Base-by-base conservation (phyloP, 2,888 invertebrate species). In the Phorcus lineatus region DNA sequence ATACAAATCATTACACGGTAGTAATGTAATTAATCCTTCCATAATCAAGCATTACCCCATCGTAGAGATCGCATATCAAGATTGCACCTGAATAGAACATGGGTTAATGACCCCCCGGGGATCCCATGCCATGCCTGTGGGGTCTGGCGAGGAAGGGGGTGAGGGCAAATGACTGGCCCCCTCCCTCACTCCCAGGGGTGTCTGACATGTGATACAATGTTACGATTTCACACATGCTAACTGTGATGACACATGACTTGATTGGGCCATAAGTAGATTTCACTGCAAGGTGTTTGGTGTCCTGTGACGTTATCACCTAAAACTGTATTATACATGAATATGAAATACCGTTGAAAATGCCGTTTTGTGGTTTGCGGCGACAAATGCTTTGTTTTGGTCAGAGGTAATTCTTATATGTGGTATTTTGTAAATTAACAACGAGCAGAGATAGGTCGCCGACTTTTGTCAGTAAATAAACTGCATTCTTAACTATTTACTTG, bases 181-280 rank as follows among this genome's bases (percentile, higher is more conserved):
- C 62, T 28, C 28, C 62, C 62, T 28, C 16, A 16, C 62, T 19
- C 62, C 62, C 62, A 1, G 16, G 62, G 62, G 62, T 24, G 62
- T 24, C 62, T 62, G 62, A 28, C 62, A 62, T 62, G 62, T 62
- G 62, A 62, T 62, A 22, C 62, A 62, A 62, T 62, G 62, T 62
- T 62, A 62, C 62, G 62, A 62, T 62, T 62, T 62, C 62, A 62
- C 62, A 62, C 62, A 62, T 62, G 62, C 62, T 62, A 28, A 7
- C n/a, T 24, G 13, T 24, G 62, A 28, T 62, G 62, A 62, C 62
- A 62, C 24, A 62, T 24, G 62, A 62, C 16, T 62, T 62, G 62
- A 62, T 62, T 62, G 62, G 17, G 62, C 22, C 16, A 62, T 62
- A 62, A 62, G 62, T 24, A 62, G 62, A 47, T 47, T 47, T 47